A percentile compares a stretch with the other conserved stretches of the same genome.
Evolutionary conservation across 1,140 invertebrate species (phyloP).

Genomic region (Eumeta japonica): DNA sequence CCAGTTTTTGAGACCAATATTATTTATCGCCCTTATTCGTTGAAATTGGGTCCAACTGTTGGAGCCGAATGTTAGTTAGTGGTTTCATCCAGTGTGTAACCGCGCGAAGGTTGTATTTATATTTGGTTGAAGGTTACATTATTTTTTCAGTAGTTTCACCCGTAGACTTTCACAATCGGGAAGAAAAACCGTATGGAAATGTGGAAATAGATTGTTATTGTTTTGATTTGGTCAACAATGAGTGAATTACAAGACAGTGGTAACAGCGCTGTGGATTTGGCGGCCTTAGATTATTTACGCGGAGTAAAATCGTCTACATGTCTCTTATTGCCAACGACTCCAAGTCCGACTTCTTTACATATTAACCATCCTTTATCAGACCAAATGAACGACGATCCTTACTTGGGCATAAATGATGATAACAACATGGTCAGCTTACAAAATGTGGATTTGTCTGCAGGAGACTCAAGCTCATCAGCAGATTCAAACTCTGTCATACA

Average conservation of each 20-base stretch:
- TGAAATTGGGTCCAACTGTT: too few species aligned
- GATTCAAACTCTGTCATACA: slow-evolving; percentile 48
- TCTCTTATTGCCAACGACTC: slow-evolving; percentile 31
- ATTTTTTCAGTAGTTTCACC: too few species aligned
- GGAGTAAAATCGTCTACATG: slow-evolving; percentile 49
- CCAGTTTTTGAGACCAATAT: too few species aligned
- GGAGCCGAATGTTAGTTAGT: too few species aligned
- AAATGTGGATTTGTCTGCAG: slow-evolving; percentile 29
- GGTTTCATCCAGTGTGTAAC: too few species aligned
- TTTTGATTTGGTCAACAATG: slow-evolving; percentile 18
- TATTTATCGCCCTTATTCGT: too few species aligned
- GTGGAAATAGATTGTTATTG: too few species aligned
- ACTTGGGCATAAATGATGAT: slow-evolving; percentile 32
- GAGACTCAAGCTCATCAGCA: slow-evolving; percentile 50
- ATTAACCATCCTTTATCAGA: slow-evolving; percentile 47
- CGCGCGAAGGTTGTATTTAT: too few species aligned
- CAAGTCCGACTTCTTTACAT: slow-evolving; percentile 43
- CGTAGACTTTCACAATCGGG: too few species aligned
- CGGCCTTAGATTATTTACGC: slow-evolving; percentile 40
- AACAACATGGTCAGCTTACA: slow-evolving; percentile 23
- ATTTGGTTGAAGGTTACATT: too few species aligned
- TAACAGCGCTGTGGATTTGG: slow-evolving; percentile 19
- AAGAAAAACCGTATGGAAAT: too few species aligned
- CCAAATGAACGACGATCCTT: slow-evolving; percentile 35
- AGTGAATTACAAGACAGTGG: slow-evolving; percentile 32